A percentile compares a stretch with the other conserved stretches of the same genome.
phyloP scores from a whole-genome alignment of 2,113 vertebrate species.

The Ahaetulla prasina region DNA sequence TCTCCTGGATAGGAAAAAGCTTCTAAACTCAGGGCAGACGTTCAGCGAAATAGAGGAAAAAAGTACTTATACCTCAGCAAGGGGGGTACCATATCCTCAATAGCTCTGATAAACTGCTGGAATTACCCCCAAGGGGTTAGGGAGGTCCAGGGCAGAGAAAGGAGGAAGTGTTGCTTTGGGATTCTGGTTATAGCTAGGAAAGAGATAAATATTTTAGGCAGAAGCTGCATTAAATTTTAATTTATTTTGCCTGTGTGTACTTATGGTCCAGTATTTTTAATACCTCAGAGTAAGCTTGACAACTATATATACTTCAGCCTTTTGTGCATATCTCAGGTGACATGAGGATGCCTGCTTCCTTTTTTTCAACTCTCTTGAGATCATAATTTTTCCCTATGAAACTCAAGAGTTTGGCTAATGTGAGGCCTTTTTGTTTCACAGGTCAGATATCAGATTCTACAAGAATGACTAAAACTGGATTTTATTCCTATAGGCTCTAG shows the following conservation, averaged over 20 bases:
- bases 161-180: not conserved
- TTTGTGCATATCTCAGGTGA: not conserved
- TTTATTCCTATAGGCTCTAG: not conserved
- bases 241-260: not conserved
- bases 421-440: not conserved
- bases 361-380: not conserved
- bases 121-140: not conserved
- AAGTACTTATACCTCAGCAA: not conserved
- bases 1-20: not conserved
- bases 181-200: not conserved
- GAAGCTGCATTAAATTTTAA: not conserved
- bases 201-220: not conserved
- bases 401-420: not conserved
- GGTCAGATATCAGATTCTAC: not conserved
- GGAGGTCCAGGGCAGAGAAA: not conserved
- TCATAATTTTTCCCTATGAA: not conserved
- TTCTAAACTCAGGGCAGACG: not conserved
- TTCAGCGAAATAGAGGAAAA: not conserved
- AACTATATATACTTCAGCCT: not conserved
- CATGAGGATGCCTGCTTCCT: not conserved
- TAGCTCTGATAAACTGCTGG: not conserved
- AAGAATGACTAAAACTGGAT: not conserved
- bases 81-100: not conserved
- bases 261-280: not conserved
- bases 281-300: not conserved